These are phyloP conservation scores for Ariolimax columbianus DNA, from an alignment of 2,888 invertebrate species.

Conservation along the genomic window DNA sequence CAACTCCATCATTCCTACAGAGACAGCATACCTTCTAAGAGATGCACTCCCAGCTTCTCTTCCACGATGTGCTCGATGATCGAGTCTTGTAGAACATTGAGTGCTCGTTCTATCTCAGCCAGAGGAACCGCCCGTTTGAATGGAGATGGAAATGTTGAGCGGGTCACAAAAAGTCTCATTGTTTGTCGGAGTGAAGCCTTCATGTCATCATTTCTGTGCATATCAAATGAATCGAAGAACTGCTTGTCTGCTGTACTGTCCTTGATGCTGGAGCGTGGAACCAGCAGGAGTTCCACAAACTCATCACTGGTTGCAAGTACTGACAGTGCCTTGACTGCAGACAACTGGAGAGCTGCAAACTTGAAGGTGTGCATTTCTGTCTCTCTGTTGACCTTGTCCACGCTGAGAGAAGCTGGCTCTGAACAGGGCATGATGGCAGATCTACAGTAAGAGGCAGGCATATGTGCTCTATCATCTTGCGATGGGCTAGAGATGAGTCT, in stretches of 20 bases:
- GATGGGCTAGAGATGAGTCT: neutral
- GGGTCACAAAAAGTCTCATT: slow-evolving; percentile 75
- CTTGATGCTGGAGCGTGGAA: slow-evolving; percentile 78
- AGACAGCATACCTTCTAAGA: slow-evolving; percentile 69
- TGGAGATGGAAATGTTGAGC: slow-evolving; percentile 73
- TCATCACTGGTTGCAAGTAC: slow-evolving; percentile 81
- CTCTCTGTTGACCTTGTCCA: slow-evolving; percentile 42
- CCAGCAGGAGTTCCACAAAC: slow-evolving; percentile 82
- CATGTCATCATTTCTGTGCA: slow-evolving; percentile 69
- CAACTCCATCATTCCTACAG: neutral
- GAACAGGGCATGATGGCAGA: neutral
- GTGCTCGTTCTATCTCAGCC: slow-evolving; percentile 76
- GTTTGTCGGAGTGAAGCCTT: slow-evolving; percentile 69
- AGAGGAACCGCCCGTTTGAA: slow-evolving; percentile 73
- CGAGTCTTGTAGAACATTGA: slow-evolving; percentile 74
- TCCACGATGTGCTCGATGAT: slow-evolving; percentile 78
- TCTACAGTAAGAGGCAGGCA: neutral
- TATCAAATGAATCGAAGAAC: slow-evolving; percentile 64
- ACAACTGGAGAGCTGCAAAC: slow-evolving; percentile 81
- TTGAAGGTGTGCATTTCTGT: slow-evolving; percentile 80
- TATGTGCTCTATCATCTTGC: slow-evolving; percentile 19
- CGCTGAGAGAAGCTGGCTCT: neutral
- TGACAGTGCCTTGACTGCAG: slow-evolving; percentile 82
- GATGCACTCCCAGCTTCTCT: slow-evolving; percentile 75
- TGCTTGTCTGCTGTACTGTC: slow-evolving; percentile 62